These are phyloP conservation scores for Hyperoplus immaculatus DNA, from an alignment of 2,797 vertebrate species.

Conservation along the genomic window DNA sequence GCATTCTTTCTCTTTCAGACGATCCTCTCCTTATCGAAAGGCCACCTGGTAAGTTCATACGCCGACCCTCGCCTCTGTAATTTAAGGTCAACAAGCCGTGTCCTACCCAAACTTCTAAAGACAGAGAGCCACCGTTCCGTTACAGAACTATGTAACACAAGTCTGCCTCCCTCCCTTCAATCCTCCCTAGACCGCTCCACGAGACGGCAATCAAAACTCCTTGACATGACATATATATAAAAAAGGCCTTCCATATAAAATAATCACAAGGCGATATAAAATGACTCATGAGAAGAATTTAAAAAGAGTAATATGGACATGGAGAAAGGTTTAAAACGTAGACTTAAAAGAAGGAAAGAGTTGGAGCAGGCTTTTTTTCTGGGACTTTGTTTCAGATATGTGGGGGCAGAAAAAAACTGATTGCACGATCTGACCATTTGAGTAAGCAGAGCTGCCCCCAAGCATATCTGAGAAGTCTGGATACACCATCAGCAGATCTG, in stretches of 20 bases:
- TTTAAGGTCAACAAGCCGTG: slow-evolving; percentile 24
- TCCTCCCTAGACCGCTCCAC: no score
- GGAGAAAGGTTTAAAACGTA: no score
- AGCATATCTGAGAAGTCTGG: not conserved
- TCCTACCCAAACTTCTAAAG: slow-evolving; percentile 21
- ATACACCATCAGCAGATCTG: not conserved
- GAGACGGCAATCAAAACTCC: no score
- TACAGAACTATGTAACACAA: not conserved
- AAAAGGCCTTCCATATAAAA: no score
- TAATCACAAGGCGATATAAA: no score
- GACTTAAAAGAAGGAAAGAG: not conserved
- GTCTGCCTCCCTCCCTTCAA: not conserved
- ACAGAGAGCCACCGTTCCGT: not conserved
- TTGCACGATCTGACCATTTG: not conserved
- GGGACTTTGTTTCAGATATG: not conserved
- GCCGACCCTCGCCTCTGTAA: not conserved
- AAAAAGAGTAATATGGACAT: no score
- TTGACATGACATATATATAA: no score
- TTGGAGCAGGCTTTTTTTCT: not conserved
- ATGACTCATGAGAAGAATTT: no score
- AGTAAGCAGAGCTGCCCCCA: not conserved
- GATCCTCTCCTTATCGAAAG: slow-evolving; percentile 97
- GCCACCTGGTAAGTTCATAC: slow-evolving; percentile 91
- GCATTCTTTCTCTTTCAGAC: slow-evolving; percentile 84
- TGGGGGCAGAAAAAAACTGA: not conserved